phyloP scores from a whole-genome alignment of 2,888 invertebrate genomes.

The Rotaria magnacalcarata region DNA sequence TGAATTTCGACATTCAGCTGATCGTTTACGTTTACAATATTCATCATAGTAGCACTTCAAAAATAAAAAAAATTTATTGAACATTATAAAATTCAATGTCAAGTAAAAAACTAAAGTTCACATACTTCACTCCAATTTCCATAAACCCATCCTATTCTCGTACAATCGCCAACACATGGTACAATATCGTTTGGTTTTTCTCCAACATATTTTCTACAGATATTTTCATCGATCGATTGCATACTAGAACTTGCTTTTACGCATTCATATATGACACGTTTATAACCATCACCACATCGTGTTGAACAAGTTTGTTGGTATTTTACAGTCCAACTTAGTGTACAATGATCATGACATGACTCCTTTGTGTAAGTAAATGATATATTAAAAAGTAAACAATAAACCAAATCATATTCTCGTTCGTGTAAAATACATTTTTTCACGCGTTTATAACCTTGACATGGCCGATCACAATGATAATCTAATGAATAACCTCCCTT shows the following conservation, averaged over 20 bases:
- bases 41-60: background rate
- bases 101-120: background rate
- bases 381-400: slow-evolving; percentile 10
- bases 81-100: background rate
- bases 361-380: background rate
- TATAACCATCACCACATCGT: slow-evolving; percentile 27
- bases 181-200: slow-evolving; percentile 6
- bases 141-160: background rate
- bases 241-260: background rate
- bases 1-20: background rate
- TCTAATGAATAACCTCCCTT: background rate
- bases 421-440: slow-evolving; percentile 2
- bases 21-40: background rate
- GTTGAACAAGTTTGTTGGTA: slow-evolving; percentile 24
- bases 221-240: background rate
- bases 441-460: slow-evolving; percentile 2
- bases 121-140: slow-evolving; percentile 1
- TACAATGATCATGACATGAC: background rate
- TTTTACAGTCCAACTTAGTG: background rate
- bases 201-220: background rate
- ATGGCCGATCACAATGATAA: slow-evolving; percentile 26
- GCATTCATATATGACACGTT: slow-evolving; percentile 15
- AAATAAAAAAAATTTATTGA: background rate
- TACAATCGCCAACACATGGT: background rate
- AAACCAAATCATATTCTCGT: background rate